Percentiles rank a stretch among this genome's conserved stretches.
Conservation (phyloP, 2,113 vertebrate species). For the Larimichthys polyactis region DNA sequence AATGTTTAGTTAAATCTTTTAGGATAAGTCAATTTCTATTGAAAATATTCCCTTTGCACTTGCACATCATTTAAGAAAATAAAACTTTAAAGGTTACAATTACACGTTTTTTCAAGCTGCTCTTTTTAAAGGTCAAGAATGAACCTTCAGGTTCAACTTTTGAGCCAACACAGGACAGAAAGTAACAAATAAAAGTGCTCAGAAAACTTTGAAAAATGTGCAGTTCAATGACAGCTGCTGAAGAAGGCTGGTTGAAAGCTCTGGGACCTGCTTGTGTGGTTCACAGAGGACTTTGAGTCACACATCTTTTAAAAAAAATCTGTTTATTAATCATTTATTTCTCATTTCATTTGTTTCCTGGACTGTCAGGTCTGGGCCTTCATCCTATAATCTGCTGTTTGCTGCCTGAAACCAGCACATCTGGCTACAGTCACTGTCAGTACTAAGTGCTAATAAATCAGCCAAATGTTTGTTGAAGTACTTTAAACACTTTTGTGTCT, state of each 20-base stretch:
- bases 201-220: background rate
- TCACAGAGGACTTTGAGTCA: background rate
- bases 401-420: constrained; percentile 17
- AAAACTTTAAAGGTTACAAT: too few relatives aligned
- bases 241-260: background rate
- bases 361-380: background rate
- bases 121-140: background rate
- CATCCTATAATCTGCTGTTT: background rate
- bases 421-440: constrained; percentile 39
- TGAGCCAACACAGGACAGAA: background rate
- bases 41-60: background rate
- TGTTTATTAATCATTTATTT: background rate
- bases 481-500: constrained; percentile 50
- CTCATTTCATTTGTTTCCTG: background rate
- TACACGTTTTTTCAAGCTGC: background rate
- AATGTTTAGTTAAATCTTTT: background rate
- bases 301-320: background rate
- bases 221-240: background rate
- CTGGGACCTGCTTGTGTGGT: background rate
- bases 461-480: constrained; percentile 29
- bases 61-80: background rate
- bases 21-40: background rate
- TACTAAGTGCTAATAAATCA: constrained; percentile 36
- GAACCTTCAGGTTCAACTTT: background rate
- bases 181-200: background rate